Percentiles rank a stretch among this genome's conserved stretches.
phyloP scores from a whole-genome alignment of 2,797 vertebrate genomes.

The Pseudomugil tenellus region DNA sequence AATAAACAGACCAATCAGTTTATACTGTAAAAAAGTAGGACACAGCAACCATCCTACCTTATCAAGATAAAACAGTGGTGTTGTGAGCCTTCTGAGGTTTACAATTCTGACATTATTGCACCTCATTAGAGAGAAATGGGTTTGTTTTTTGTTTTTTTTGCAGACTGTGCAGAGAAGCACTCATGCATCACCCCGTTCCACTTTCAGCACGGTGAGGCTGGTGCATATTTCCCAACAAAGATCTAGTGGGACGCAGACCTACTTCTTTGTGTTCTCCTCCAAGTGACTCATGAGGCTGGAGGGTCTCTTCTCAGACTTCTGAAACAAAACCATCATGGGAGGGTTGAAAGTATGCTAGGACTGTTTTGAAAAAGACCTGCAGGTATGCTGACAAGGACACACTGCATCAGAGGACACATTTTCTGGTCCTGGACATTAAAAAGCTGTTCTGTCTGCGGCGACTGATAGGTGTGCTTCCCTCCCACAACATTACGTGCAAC shows the following conservation, averaged over 20 bases:
- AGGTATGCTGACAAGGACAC: slow-evolving; percentile 22
- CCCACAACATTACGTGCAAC: neutral
- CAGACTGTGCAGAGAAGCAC: slow-evolving; percentile 24
- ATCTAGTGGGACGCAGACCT: slow-evolving; percentile 72
- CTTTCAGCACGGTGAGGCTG: slow-evolving; percentile 20
- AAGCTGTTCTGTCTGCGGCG: neutral
- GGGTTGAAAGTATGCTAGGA: slow-evolving; percentile 21
- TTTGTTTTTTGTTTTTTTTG: slow-evolving; percentile 22
- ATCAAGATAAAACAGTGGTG: neutral
- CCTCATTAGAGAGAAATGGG: slow-evolving; percentile 22
- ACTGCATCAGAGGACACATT: slow-evolving; percentile 21
- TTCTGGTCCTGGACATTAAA: neutral
- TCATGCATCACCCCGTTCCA: slow-evolving; percentile 10
- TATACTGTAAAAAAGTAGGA: slow-evolving; percentile 3
- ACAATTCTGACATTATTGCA: neutral
- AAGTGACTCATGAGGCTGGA: slow-evolving; percentile 80
- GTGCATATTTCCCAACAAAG: slow-evolving; percentile 41
- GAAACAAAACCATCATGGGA: slow-evolving; percentile 54
- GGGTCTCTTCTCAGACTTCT: slow-evolving; percentile 83
- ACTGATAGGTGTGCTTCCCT: neutral
- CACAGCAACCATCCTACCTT: neutral
- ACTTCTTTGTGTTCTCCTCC: slow-evolving; percentile 92
- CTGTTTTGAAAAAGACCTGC: slow-evolving; percentile 18
- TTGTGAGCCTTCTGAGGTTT: neutral
- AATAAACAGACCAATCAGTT: neutral